Evolutionary conservation across 2,113 vertebrate genomes (phyloP).

Genomic region (Xiphorhynchus elegans): DNA sequence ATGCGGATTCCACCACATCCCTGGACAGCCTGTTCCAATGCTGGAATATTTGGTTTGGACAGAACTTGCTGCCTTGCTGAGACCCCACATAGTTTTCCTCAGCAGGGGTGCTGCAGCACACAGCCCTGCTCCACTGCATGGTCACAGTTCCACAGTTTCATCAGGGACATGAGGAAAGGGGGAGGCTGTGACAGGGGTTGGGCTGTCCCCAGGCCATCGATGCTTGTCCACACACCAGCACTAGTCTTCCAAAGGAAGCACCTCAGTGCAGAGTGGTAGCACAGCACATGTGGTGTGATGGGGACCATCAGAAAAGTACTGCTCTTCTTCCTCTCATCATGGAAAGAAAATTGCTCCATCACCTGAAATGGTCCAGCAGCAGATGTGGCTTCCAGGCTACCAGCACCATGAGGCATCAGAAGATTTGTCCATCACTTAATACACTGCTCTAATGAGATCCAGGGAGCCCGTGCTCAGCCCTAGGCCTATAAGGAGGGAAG

Average conservation of each 20-base stretch:
- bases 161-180: not conserved
- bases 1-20: not conserved
- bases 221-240: not conserved
- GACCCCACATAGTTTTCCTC: not conserved
- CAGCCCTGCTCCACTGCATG: not conserved
- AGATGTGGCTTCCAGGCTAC: not conserved
- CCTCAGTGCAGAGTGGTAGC: not conserved
- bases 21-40: not conserved
- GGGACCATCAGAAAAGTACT: not conserved
- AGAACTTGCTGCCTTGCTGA: not conserved
- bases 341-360: not conserved
- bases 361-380: rapidly evolving
- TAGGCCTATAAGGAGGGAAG: not conserved
- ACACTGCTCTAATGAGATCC: not conserved
- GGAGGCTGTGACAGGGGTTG: not conserved
- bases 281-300: rapidly evolving
- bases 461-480: not conserved
- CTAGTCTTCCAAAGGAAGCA: not conserved
- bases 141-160: not conserved
- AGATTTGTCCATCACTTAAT: not conserved
- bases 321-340: not conserved
- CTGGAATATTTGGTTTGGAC: not conserved
- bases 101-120: not conserved
- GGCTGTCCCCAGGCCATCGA: not conserved
- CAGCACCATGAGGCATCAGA: not conserved